Percentiles rank a stretch among this genome's conserved stretches.
phyloP scores from a whole-genome alignment of 2,888 invertebrate species.

The Cheilosia vernalis region DNA sequence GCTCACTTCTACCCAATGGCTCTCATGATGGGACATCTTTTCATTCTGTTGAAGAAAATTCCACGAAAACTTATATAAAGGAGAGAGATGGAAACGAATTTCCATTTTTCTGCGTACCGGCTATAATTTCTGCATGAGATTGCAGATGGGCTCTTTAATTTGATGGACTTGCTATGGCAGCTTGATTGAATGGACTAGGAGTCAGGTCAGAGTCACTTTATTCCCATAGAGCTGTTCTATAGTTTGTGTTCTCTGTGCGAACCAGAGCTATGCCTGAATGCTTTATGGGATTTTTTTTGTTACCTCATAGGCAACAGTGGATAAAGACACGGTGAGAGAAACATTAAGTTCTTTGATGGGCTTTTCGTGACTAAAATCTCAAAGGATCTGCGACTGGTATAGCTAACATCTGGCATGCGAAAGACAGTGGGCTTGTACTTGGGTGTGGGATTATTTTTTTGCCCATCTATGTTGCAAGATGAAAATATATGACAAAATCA shows the following conservation, averaged over 20 bases:
- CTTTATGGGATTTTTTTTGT: conserved; percentile 37
- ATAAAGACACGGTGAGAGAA: conserved; percentile 69
- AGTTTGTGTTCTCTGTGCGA: conserved; percentile 24
- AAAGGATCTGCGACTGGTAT: conserved; percentile 51
- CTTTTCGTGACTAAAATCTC: conserved; percentile 73
- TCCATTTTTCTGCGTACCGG: conserved; percentile 39
- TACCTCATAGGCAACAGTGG: conserved; percentile 29
- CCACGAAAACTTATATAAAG: conserved; percentile 11
- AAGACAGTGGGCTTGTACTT: conserved; percentile 1
- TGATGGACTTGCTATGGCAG: conserved; percentile 63
- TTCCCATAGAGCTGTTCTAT: conserved; percentile 16
- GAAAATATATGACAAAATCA: conserved; percentile 66
- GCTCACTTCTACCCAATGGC: too few relatives aligned
- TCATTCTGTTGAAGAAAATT: conserved; percentile 14
- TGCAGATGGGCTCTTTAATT: conserved; percentile 23
- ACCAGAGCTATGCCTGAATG: conserved; percentile 44
- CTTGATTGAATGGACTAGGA: conserved; percentile 71
- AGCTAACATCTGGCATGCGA: conserved; percentile 55
- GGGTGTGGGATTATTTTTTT: conserved; percentile 14
- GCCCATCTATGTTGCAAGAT: conserved; percentile 37
- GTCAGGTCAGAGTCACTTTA: conserved; percentile 47
- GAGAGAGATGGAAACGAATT: background rate
- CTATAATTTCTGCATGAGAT: conserved; percentile 1
- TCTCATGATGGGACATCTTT: too few relatives aligned
- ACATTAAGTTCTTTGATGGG: conserved; percentile 75